These are phyloP conservation scores for Caenorhabditis japonica DNA, from an alignment of 2,888 invertebrate genomes.

Conservation along the genomic window DNA sequence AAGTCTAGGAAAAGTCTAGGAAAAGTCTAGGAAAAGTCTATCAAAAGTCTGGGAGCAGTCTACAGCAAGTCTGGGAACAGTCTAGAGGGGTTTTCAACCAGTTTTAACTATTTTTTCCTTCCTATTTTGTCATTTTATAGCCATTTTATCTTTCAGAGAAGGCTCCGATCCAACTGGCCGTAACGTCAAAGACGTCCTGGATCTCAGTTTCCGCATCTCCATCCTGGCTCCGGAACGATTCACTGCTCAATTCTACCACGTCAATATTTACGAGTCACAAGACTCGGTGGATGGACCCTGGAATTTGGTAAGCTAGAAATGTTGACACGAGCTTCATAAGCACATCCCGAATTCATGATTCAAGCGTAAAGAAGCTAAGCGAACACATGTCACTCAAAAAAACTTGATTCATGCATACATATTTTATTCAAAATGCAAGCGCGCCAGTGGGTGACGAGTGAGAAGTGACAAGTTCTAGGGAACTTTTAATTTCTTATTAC, in stretches of 20 bases:
- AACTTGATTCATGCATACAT: conserved; percentile 11
- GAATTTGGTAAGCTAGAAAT: conserved; percentile 67
- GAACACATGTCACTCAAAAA: conserved; percentile 8
- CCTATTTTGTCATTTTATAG: too few relatives aligned
- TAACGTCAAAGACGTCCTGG: conserved; percentile 41
- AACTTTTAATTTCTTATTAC: too few relatives aligned
- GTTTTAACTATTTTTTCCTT: too few relatives aligned
- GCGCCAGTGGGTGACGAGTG: too few relatives aligned
- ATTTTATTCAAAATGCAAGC: too few relatives aligned
- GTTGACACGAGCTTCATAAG: too few relatives aligned
- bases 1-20: too few relatives aligned
- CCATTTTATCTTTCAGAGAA: conserved; percentile 28
- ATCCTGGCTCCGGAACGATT: conserved; percentile 30
- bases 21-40: too few relatives aligned
- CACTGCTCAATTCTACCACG: conserved; percentile 13
- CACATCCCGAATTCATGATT: too few relatives aligned
- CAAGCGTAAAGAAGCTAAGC: conserved; percentile 4
- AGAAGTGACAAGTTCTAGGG: conserved; percentile 10
- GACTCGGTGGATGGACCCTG: conserved; percentile 62
- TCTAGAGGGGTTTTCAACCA: too few relatives aligned
- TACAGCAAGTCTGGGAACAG: not conserved
- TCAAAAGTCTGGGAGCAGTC: too few relatives aligned
- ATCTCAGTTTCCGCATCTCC: conserved; percentile 33
- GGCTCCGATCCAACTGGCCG: conserved; percentile 40
- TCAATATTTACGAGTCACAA: conserved; percentile 63